Base-by-base conservation (phyloP, 2,888 invertebrate genomes). In the Pachydiplax longipennis region DNA sequence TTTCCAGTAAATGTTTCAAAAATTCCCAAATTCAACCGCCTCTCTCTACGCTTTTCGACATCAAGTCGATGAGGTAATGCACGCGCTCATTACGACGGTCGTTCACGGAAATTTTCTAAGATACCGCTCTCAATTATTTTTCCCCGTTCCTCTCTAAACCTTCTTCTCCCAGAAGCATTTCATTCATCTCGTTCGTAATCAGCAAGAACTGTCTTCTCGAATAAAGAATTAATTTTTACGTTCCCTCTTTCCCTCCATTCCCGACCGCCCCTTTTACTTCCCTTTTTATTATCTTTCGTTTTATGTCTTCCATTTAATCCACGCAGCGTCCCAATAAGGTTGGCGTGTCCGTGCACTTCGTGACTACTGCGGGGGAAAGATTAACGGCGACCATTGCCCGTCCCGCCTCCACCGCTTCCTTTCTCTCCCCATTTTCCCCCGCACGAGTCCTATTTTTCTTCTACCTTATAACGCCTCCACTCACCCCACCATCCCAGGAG, bases 311-410 rank as follows among this genome's bases (percentile, higher is more conserved):
- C 40, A 37, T 81, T 37, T 81, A 81, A 81, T 81, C 81, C 81
- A 40, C 81, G 81, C 81, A 44, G 40, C 81, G 37, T 81, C 40
- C 81, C 81, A 37, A 35, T 44, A 81, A 44, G 40, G 40, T 81
- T 81, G 81, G 81, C 81, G 81, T 81, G 40, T 81, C 81, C 12
- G 81, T 81, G 81, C 81, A 81, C 81, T 81, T 40, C 81, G 81
- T 81, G 81, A 81, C 81, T 81, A 40, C 81, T 73, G 81, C 81
- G 40, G 12, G 81, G 81, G 81, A 81, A 48, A 65, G 65, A 65
- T 65, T 65, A 65, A 65, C 65, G 65, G 61, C 61, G 61, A 61
- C 61, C 61, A 61, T 61, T 61, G 37, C 40, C 40, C 40, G 18
- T 81, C 40, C 40, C 81, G n/a, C 40, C 18, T 81, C 40, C 40